Conservation (phyloP, 2,113 vertebrate species). For the Dermatemys mawii region DNA sequence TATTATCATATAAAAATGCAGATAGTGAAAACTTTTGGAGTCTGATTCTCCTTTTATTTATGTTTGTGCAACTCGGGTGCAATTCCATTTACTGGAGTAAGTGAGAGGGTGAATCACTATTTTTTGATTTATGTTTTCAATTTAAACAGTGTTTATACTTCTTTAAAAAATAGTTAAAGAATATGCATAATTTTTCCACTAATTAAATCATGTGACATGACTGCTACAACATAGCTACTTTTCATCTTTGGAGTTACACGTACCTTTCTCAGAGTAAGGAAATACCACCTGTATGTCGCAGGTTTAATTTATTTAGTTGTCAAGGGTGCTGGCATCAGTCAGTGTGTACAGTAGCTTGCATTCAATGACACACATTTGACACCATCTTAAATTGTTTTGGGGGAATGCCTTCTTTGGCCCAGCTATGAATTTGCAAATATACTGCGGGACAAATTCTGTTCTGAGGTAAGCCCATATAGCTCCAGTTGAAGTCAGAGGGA, state of each 20-base stretch:
- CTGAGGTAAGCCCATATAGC: rapidly evolving
- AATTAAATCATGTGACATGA: background rate
- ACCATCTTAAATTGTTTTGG: background rate
- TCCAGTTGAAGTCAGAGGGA: background rate
- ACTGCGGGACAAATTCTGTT: background rate
- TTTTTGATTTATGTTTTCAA: background rate
- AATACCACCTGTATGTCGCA: background rate
- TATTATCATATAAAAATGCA: background rate
- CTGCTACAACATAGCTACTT: background rate
- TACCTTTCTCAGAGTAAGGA: background rate
- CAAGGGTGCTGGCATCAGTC: background rate
- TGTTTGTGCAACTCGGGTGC: background rate
- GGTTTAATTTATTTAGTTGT: background rate
- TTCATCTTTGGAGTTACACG: background rate
- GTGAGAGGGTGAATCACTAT: background rate
- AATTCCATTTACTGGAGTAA: background rate
- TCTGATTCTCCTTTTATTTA: background rate
- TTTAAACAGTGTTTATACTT: background rate
- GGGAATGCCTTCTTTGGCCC: background rate
- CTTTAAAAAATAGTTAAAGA: background rate
- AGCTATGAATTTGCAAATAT: background rate
- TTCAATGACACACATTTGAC: background rate
- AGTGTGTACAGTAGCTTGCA: background rate
- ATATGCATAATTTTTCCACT: background rate
- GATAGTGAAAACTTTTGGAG: background rate